Base-by-base conservation (phyloP, 1,140 invertebrate genomes). In the Heliconius himera region DNA sequence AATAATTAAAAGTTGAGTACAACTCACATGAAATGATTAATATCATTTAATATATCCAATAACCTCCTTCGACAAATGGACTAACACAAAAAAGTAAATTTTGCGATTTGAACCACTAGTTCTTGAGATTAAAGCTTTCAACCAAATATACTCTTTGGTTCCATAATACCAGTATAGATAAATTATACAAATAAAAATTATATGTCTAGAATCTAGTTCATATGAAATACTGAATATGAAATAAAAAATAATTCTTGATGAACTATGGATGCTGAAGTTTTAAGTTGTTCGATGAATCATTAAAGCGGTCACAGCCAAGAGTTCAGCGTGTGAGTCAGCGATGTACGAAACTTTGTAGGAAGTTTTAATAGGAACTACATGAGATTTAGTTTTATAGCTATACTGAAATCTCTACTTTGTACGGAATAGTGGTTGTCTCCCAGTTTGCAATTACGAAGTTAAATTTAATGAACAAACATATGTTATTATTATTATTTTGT, bases 321-420 rank as follows among this genome's bases (percentile, higher is more conserved):
- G 74, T 76, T 76, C 56, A 56, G 22, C 20, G 18, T 56, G 54
- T 76, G 74, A 76, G 56, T 60, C 56, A 70, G 74, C 46, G 36
- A 76, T 76, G 74, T 66, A 60, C 74, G 60, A 76, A 76, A 76
- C 73, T 66, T 66, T 76, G 56, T 60, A 8, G 49, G 66, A 76
- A 76, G 74, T 76, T 76, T 76, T 76, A 76, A 76, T 76, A 76
- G 56, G 56, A n/a, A 70, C 56, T 56, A 70, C 36, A 76, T 76
- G 74, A 76, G 54, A 70, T 76, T 76, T 76, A 66, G 60, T 76
- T 76, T 76, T 54, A 29, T 76, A 60, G 74, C 56, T 75, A 20
- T 51, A 20, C 46, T 74, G 26, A 29, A 74, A 74, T 49, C 38
- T 74, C 46, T 49, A 66, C 22, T 66, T 66, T 66, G 60, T 66